phyloP scores from a whole-genome alignment of 2,888 invertebrate species.

The Tenthredo scrophulariae region DNA sequence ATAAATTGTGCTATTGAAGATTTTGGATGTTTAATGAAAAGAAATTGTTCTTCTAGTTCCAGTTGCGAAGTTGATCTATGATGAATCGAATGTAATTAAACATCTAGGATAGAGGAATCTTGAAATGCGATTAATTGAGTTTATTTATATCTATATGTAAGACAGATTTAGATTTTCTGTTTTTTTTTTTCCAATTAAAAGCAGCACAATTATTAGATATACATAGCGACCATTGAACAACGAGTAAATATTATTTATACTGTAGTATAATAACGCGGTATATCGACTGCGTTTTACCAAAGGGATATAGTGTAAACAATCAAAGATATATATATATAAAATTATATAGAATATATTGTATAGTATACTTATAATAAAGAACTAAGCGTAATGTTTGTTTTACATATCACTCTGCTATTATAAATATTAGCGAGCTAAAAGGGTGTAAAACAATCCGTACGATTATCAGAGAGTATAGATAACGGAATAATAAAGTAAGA shows the following conservation, averaged over 20 bases:
- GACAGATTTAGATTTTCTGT: too few species aligned
- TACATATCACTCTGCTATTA: slow-evolving; percentile 34
- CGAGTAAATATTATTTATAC: slow-evolving; percentile 1
- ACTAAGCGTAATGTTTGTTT: slow-evolving; percentile 39
- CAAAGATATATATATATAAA: slow-evolving; percentile 32
- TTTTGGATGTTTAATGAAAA: not conserved
- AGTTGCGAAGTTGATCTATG: not conserved
- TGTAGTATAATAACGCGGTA: not conserved
- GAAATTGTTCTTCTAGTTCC: not conserved
- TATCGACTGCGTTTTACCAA: slow-evolving; percentile 19
- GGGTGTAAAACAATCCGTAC: slow-evolving; percentile 40
- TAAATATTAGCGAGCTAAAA: slow-evolving; percentile 15
- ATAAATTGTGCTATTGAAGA: not conserved
- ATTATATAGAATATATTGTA: not conserved
- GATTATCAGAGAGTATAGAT: not conserved
- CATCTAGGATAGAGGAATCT: not conserved
- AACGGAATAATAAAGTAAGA: not conserved
- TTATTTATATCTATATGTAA: too few species aligned
- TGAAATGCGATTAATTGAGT: not conserved
- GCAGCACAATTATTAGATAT: not conserved
- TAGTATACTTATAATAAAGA: not conserved
- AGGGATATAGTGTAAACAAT: slow-evolving; percentile 32
- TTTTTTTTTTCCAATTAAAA: not conserved
- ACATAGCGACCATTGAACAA: slow-evolving; percentile 4
- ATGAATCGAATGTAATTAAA: not conserved